These are phyloP conservation scores for Busseola fusca DNA, from an alignment of 2,888 invertebrate species.

Conservation along the genomic window DNA sequence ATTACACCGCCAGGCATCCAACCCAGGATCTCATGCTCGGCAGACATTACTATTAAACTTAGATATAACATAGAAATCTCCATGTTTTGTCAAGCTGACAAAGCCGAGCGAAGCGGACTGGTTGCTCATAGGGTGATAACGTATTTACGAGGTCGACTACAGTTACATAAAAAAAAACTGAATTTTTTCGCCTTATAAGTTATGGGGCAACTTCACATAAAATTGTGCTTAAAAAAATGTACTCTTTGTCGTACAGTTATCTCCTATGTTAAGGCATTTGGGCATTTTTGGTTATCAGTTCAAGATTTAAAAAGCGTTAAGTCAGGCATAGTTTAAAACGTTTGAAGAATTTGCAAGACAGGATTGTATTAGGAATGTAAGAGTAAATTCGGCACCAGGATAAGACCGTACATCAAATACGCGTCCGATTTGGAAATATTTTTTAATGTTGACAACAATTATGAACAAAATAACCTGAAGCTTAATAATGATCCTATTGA, in stretches of 20 bases:
- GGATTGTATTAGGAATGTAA: background rate
- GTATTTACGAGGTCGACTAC: background rate
- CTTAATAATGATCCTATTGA: too few species aligned
- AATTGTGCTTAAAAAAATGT: conserved; percentile 43
- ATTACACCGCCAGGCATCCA: background rate
- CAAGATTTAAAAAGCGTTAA: conserved; percentile 3
- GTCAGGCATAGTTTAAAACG: background rate
- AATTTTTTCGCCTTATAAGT: background rate
- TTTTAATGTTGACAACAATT: background rate
- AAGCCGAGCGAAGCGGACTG: background rate
- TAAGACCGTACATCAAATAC: background rate
- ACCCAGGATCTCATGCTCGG: background rate
- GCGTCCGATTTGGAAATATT: background rate
- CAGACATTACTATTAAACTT: background rate
- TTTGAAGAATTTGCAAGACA: background rate
- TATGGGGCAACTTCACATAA: conserved; percentile 4
- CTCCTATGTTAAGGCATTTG: conserved; percentile 54
- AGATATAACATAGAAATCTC: too few species aligned
- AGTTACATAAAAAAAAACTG: background rate
- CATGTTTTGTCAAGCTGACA: too few species aligned
- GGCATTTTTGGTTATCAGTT: conserved; percentile 46
- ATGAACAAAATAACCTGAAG: too few species aligned
- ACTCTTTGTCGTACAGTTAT: conserved; percentile 35
- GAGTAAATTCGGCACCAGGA: background rate
- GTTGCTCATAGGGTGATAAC: background rate